phyloP scores from a whole-genome alignment of 2,113 vertebrate genomes.

The Gadus chalcogrammus region DNA sequence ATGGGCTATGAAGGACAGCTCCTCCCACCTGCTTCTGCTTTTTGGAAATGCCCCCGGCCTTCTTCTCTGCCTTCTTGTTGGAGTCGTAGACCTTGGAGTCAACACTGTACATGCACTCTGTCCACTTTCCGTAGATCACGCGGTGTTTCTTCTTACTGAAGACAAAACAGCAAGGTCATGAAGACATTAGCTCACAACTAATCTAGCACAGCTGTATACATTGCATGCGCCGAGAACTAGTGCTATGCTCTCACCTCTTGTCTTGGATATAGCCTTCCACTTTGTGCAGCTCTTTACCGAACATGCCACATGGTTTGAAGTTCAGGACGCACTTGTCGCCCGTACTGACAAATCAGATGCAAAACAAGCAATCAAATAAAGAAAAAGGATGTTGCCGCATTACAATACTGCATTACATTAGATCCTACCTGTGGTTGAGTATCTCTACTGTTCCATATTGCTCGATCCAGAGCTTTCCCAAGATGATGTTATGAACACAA shows the following conservation, averaged over 20 bases:
- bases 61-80: constrained; percentile 82
- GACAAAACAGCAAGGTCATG: not conserved
- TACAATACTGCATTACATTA: not conserved
- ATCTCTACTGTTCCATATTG: constrained; percentile 93
- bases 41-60: constrained; percentile 69
- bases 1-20: not conserved
- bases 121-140: constrained; percentile 96
- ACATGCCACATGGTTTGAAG: constrained; percentile 91
- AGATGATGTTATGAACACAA: constrained; percentile 94
- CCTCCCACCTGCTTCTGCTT: constrained; percentile 77
- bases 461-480: constrained; percentile 96
- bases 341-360: constrained; percentile 69
- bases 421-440: constrained; percentile 87
- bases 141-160: constrained; percentile 87
- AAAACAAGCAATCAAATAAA: constrained; percentile 8
- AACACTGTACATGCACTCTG: constrained; percentile 89
- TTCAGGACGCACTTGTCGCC: constrained; percentile 91
- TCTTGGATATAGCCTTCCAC: constrained; percentile 93
- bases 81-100: constrained; percentile 80
- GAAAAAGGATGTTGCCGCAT: not conserved
- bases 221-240: no score
- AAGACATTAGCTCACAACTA: not conserved
- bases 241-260: constrained; percentile 78
- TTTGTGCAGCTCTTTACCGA: constrained; percentile 93
- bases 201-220: no score